phyloP scores from a whole-genome alignment of 2,113 vertebrate genomes.

The Ceuthmochares aereus region DNA sequence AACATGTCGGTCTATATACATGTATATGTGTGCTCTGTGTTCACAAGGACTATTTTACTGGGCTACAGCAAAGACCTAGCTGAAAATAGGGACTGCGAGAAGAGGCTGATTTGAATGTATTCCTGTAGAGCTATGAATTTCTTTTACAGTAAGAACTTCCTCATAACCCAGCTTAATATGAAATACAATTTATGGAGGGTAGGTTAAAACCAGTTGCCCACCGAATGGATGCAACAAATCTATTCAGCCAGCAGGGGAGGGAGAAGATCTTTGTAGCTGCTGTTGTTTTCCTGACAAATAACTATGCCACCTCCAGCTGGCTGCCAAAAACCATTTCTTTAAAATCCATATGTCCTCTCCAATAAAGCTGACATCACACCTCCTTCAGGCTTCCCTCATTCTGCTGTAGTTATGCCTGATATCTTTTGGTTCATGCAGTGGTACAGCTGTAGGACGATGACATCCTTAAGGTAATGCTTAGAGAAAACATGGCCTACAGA shows the following conservation, averaged over 20 bases:
- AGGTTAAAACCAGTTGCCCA: neutral
- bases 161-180: neutral
- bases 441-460: neutral
- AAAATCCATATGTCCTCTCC: constrained; percentile 33
- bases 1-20: neutral
- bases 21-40: accelerated
- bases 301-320: constrained; percentile 11
- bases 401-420: neutral
- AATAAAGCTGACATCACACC: constrained; percentile 29
- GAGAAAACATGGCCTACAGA: neutral
- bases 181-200: neutral
- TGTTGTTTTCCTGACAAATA: neutral
- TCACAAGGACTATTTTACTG: neutral
- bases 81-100: neutral
- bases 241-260: neutral
- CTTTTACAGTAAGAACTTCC: neutral
- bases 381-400: constrained; percentile 45
- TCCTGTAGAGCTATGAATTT: neutral
- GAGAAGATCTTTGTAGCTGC: neutral
- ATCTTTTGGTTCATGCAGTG: neutral
- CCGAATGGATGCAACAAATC: neutral
- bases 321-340: constrained; percentile 24
- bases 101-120: neutral
- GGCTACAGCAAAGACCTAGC: neutral
- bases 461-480: neutral